Conservation (phyloP, 2,113 vertebrate species). For the Corynorhinus townsendii region DNA sequence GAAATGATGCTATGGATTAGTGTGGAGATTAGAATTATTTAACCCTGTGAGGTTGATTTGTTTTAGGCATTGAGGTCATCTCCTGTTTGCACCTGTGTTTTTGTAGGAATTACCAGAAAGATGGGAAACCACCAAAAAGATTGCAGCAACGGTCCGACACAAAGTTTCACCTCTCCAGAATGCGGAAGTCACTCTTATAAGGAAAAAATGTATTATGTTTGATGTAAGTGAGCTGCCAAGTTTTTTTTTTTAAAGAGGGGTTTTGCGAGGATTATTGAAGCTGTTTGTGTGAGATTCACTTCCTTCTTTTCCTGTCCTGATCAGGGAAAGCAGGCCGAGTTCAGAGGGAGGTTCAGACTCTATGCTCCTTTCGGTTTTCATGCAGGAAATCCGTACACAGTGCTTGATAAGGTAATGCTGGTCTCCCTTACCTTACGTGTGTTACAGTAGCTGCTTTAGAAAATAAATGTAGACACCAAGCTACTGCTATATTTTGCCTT, state of each 20-base stretch:
- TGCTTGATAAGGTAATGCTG: conserved; percentile 80
- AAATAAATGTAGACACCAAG: background rate
- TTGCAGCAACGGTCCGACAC: conserved; percentile 80
- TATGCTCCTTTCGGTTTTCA: conserved; percentile 78
- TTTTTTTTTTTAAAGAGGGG: background rate
- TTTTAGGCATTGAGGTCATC: background rate
- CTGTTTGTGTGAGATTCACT: background rate
- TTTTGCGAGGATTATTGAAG: background rate
- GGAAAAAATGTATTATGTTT: conserved; percentile 82
- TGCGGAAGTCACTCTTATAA: conserved; percentile 80
- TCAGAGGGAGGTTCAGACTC: conserved; percentile 83
- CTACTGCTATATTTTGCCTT: background rate
- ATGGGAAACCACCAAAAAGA: conserved; percentile 84
- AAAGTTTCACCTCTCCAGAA: conserved; percentile 84
- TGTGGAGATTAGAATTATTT: background rate
- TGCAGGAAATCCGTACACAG: conserved; percentile 77
- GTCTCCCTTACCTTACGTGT: background rate
- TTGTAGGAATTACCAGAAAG: conserved; percentile 85
- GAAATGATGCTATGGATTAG: background rate
- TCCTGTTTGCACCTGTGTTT: background rate
- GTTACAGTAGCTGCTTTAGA: background rate
- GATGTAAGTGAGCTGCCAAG: conserved; percentile 71
- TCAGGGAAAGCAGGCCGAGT: conserved; percentile 84
- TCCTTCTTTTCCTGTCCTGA: background rate
- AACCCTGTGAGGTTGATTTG: background rate